Percentiles rank a stretch among this genome's conserved stretches.
phyloP scores from a whole-genome alignment of 2,888 invertebrate genomes.

The Andrena dorsata region DNA sequence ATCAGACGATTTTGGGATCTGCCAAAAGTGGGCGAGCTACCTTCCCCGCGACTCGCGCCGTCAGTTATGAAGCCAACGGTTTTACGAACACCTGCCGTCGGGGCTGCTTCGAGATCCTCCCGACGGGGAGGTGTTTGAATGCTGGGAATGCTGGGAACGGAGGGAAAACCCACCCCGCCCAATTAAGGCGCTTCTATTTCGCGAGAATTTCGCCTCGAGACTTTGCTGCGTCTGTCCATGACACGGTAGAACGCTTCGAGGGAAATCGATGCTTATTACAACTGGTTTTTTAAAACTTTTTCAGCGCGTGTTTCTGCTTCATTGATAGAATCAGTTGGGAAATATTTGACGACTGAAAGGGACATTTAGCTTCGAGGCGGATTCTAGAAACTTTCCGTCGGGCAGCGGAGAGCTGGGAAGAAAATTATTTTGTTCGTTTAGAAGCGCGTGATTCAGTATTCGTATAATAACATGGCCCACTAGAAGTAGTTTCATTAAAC shows the following conservation, averaged over 20 bases:
- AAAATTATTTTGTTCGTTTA: too few relatives aligned
- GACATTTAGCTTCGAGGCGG: neutral
- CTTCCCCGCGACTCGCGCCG: slow-evolving; percentile 7
- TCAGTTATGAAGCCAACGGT: slow-evolving; percentile 26
- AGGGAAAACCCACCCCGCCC: neutral
- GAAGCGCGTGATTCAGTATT: too few relatives aligned
- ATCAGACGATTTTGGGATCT: slow-evolving; percentile 69
- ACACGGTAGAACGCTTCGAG: neutral
- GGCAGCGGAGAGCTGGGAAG: too few relatives aligned
- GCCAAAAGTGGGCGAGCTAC: slow-evolving; percentile 7
- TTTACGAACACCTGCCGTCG: slow-evolving; percentile 60
- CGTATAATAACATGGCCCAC: too few relatives aligned
- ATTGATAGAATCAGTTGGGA: neutral
- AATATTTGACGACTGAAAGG: neutral
- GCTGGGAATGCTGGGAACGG: neutral
- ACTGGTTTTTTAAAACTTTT: too few relatives aligned
- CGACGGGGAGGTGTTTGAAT: neutral
- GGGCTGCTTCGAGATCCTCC: neutral
- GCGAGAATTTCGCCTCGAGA: neutral
- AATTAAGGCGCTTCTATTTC: neutral
- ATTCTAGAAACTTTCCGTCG: neutral
- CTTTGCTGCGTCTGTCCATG: slow-evolving; percentile 3
- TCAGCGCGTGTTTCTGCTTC: neutral
- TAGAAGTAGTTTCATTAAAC: too few relatives aligned
- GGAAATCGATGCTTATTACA: neutral